phyloP scores from a whole-genome alignment of 1,140 invertebrate genomes.

The Lepidurus apus region DNA sequence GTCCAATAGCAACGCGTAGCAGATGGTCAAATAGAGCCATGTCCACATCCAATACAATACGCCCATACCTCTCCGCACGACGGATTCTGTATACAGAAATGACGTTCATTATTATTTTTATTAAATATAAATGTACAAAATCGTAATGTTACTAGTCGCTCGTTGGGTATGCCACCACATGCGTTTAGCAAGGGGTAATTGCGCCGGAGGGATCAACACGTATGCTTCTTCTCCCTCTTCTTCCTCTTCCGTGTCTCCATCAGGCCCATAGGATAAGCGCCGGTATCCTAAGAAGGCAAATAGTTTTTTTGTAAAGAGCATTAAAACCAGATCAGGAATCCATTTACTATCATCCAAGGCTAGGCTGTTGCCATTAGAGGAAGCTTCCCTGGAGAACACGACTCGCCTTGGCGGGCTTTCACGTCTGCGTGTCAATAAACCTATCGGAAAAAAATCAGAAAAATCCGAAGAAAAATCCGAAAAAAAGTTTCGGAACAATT shows the following conservation, averaged over 20 bases:
- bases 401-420: neutral
- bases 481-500: neutral
- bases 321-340: neutral
- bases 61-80: neutral
- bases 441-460: neutral
- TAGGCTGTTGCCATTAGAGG: constrained; percentile 2
- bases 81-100: neutral
- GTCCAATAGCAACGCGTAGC: constrained; percentile 27
- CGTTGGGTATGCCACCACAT: neutral
- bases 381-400: neutral
- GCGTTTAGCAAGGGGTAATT: neutral
- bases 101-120: neutral
- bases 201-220: neutral
- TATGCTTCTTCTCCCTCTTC: constrained; percentile 24
- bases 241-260: neutral
- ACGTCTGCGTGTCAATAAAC: neutral
- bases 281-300: neutral
- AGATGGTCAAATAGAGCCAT: constrained; percentile 27
- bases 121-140: neutral
- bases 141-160: neutral
- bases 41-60: neutral
- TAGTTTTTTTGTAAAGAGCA: neutral
- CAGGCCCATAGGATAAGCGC: neutral
- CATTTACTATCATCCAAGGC: neutral
- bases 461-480: too few relatives aligned